Percentiles rank a stretch among this genome's conserved stretches.
Conservation (phyloP, 2,113 vertebrate species). For the Sander lucioperca region DNA sequence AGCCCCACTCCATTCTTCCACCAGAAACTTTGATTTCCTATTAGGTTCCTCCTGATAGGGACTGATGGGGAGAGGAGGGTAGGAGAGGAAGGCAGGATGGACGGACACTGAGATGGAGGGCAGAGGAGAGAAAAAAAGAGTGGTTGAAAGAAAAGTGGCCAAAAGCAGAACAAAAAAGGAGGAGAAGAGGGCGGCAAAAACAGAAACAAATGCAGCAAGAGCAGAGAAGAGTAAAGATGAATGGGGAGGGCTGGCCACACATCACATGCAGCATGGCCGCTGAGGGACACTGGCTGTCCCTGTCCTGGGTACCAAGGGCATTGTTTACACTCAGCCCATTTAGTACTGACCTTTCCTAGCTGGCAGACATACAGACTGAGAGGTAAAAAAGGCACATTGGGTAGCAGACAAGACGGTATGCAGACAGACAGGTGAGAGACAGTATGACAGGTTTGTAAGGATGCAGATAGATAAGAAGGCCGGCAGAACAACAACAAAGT, state of each 20-base stretch:
- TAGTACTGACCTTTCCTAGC: slow-evolving; percentile 70
- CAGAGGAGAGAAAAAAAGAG: slow-evolving; percentile 33
- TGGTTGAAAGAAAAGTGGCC: slow-evolving; percentile 22
- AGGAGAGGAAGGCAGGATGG: slow-evolving; percentile 53
- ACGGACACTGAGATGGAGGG: slow-evolving; percentile 45
- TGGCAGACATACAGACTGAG: slow-evolving; percentile 72
- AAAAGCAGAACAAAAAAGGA: slow-evolving; percentile 37
- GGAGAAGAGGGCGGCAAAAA: slow-evolving; percentile 22
- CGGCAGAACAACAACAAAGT: slow-evolving; percentile 18
- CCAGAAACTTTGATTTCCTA: slow-evolving; percentile 98
- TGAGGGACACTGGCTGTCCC: slow-evolving; percentile 58
- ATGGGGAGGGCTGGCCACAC: slow-evolving; percentile 38
- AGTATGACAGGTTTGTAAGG: slow-evolving; percentile 17
- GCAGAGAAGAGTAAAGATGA: slow-evolving; percentile 14
- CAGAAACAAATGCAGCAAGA: slow-evolving; percentile 27
- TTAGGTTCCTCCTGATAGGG: slow-evolving; percentile 99
- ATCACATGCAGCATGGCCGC: slow-evolving; percentile 50
- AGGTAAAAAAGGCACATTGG: slow-evolving; percentile 46
- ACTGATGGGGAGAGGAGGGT: slow-evolving; percentile 72
- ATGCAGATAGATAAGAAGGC: slow-evolving; percentile 7
- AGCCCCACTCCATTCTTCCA: slow-evolving; percentile 95
- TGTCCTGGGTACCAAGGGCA: slow-evolving; percentile 63
- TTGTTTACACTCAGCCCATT: slow-evolving; percentile 71
- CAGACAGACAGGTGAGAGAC: slow-evolving; percentile 47
- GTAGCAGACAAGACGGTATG: slow-evolving; percentile 61